Percentiles rank a stretch among this genome's conserved stretches.
Evolutionary conservation across 2,888 invertebrate species (phyloP).

Genomic region (Eupeodes luniger): DNA sequence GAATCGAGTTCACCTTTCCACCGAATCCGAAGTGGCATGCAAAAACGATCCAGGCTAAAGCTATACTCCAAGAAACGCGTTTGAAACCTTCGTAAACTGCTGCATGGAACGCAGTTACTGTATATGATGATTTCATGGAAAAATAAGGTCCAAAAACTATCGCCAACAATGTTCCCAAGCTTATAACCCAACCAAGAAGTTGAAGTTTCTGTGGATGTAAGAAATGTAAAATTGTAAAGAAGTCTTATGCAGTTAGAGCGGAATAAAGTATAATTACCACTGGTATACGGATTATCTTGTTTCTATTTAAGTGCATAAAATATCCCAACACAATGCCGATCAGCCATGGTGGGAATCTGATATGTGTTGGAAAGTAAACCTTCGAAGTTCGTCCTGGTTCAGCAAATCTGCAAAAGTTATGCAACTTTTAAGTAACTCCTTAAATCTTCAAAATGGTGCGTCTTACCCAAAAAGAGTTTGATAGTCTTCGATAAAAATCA

Average conservation of each 20-base stretch:
- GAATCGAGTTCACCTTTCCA: conserved; percentile 72
- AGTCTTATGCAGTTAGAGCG: too few species aligned
- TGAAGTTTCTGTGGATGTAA: conserved; percentile 17
- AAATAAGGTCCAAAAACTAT: conserved; percentile 70
- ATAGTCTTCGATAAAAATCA: conserved; percentile 30
- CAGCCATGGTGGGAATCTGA: conserved; percentile 77
- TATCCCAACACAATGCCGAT: conserved; percentile 78
- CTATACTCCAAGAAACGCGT: conserved; percentile 72
- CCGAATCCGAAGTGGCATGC: conserved; percentile 75
- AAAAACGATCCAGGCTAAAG: conserved; percentile 76
- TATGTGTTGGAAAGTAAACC: conserved; percentile 77
- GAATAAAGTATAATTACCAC: neutral
- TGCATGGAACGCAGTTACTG: conserved; percentile 51
- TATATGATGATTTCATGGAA: neutral
- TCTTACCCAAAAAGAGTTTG: conserved; percentile 44
- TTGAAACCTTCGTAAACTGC: conserved; percentile 68
- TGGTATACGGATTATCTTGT: conserved; percentile 8
- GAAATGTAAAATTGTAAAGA: neutral
- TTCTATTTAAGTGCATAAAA: conserved; percentile 61
- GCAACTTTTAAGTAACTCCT: neutral
- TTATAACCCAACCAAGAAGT: conserved; percentile 66
- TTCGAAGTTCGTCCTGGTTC: conserved; percentile 19
- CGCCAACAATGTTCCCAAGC: conserved; percentile 40
- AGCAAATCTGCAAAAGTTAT: conserved; percentile 2
- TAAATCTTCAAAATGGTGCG: too few species aligned